Conservation (phyloP, 1,140 invertebrate species). For the Catajapyx aquilonaris region DNA sequence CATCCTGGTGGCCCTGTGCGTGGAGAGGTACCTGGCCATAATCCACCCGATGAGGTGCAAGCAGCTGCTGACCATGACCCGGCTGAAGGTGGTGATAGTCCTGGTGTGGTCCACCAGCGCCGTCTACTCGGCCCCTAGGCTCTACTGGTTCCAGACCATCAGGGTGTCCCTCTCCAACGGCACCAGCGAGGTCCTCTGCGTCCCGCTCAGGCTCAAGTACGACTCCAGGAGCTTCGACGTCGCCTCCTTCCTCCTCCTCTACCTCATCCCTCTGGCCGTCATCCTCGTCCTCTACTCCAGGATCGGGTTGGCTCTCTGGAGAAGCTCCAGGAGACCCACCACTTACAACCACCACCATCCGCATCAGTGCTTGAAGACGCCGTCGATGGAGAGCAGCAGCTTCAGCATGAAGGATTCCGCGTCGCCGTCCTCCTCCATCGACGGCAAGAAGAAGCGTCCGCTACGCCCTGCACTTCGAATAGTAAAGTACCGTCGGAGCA, state of each 20-base stretch:
- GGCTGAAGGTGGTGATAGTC: constrained; percentile 45
- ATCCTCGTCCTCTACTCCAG: constrained; percentile 50
- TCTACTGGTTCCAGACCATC: constrained; percentile 47
- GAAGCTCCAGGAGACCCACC: constrained; percentile 36
- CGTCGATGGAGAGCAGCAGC: too few species aligned
- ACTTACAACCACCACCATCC: too few species aligned
- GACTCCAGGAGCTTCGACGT: constrained; percentile 51
- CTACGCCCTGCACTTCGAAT: too few species aligned
- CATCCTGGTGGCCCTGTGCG: constrained; percentile 56
- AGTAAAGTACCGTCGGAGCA: too few species aligned
- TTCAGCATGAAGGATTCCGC: too few species aligned
- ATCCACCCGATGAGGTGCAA: constrained; percentile 60
- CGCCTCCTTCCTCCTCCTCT: constrained; percentile 50
- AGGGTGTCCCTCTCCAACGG: constrained; percentile 30
- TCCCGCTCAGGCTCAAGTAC: constrained; percentile 44
- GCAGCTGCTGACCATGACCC: constrained; percentile 43
- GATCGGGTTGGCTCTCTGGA: constrained; percentile 50
- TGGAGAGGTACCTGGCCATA: constrained; percentile 62
- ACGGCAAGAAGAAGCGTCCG: too few species aligned
- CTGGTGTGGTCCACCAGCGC: constrained; percentile 54
- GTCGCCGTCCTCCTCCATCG: too few species aligned
- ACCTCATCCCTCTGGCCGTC: constrained; percentile 44
- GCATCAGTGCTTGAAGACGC: too few species aligned
- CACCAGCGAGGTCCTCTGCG: constrained; percentile 44
- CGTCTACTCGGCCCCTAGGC: constrained; percentile 49